Evolutionary conservation across 1,140 invertebrate genomes (phyloP).

Genomic region (Adoxophyes honmai): DNA sequence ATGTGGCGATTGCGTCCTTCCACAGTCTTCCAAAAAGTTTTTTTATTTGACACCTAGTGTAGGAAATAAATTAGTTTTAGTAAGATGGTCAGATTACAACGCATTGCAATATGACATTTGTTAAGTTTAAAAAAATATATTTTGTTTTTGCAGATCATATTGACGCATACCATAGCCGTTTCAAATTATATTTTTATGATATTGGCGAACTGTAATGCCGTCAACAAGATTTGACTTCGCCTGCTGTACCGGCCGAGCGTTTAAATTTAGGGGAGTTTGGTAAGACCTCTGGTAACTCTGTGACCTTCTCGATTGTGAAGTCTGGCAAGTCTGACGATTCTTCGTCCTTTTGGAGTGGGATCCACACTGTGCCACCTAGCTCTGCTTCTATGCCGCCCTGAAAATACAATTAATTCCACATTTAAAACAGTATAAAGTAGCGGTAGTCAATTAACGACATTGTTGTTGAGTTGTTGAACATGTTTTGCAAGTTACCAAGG

Average conservation of each 20-base stretch:
- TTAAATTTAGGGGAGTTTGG: slow-evolving; percentile 59
- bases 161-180: not conserved
- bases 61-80: too few relatives aligned
- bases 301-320: slow-evolving; percentile 71
- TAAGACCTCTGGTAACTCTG: slow-evolving; percentile 66
- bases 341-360: slow-evolving; percentile 78
- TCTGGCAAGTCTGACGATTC: slow-evolving; percentile 65
- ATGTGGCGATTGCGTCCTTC: too few relatives aligned
- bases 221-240: slow-evolving; percentile 33
- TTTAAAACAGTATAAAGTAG: slow-evolving; percentile 15
- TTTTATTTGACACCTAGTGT: too few relatives aligned
- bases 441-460: too few relatives aligned
- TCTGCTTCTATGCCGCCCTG: slow-evolving; percentile 86
- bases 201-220: not conserved
- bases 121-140: too few relatives aligned
- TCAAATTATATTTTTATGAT: not conserved
- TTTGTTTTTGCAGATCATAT: not conserved
- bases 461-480: too few relatives aligned
- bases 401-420: slow-evolving; percentile 24
- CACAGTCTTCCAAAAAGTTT: too few relatives aligned
- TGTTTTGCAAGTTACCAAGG: too few relatives aligned
- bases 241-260: slow-evolving; percentile 31
- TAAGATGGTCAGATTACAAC: too few relatives aligned
- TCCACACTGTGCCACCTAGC: slow-evolving; percentile 87
- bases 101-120: too few relatives aligned